A percentile compares a stretch with the other conserved stretches of the same genome.
Conservation (phyloP, 2,888 invertebrate genomes). For the Chromoteleia sp. region DNA sequence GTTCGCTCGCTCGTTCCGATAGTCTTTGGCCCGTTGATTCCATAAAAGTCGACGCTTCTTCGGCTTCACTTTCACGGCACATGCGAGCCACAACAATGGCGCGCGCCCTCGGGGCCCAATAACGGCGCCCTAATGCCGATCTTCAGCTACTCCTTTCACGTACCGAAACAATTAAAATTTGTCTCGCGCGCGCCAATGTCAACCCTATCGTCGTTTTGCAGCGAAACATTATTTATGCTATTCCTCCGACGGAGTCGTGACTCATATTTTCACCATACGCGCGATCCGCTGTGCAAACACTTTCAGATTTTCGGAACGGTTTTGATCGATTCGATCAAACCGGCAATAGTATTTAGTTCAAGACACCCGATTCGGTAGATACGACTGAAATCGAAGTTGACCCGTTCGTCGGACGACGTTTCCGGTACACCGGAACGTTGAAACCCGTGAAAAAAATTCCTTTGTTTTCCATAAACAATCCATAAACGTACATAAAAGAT, state of each 20-base stretch:
- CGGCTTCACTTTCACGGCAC: conserved; percentile 77
- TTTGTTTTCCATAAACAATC: not conserved
- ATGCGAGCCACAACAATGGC: conserved; percentile 80
- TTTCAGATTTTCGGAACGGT: too few relatives aligned
- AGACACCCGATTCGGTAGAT: too few relatives aligned
- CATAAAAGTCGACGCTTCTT: conserved; percentile 80
- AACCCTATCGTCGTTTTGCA: conserved; percentile 45
- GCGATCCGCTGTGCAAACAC: conserved; percentile 18
- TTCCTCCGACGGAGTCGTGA: conserved; percentile 8
- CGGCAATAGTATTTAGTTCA: too few relatives aligned
- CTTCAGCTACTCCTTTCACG: conserved; percentile 62
- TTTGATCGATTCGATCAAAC: too few relatives aligned
- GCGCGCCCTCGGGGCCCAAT: conserved; percentile 82
- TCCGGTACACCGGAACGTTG: not conserved
- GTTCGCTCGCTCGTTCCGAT: conserved; percentile 70
- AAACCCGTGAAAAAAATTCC: not conserved
- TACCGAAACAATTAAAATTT: conserved; percentile 66
- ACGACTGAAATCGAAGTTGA: too few relatives aligned
- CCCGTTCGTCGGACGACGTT: too few relatives aligned
- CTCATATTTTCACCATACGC: conserved; percentile 2
- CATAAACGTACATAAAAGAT: not conserved
- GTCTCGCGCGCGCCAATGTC: conserved; percentile 62
- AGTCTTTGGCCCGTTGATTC: conserved; percentile 79
- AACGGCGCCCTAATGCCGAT: conserved; percentile 78
- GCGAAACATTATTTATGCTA: conserved; percentile 32